Percentiles rank a stretch among this genome's conserved stretches.
Evolutionary conservation across 37 sponge, comb jelly and placozoan genomes (phyloP).

Genomic region (Crambe crambe): DNA sequence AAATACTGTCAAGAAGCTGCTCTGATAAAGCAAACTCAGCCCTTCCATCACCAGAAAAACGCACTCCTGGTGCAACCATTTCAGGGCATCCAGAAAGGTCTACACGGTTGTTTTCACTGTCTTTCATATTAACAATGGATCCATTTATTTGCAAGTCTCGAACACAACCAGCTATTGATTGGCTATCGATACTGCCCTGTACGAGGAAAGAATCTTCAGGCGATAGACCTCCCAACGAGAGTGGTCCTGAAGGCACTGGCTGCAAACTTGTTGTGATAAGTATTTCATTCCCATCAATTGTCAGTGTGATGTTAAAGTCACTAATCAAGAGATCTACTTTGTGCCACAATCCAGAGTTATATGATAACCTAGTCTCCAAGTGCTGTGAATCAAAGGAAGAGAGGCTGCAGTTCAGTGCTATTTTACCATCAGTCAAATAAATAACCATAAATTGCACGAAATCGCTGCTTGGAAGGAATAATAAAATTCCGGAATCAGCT

Average conservation of each 20-base stretch:
- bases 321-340: not conserved
- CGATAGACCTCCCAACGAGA: conserved; percentile 38
- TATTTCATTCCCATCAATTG: conserved; percentile 5
- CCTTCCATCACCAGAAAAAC: conserved; percentile 54
- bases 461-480: not conserved
- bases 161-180: conserved; percentile 51
- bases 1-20: not conserved
- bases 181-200: not conserved
- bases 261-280: not conserved
- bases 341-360: conserved; percentile 43
- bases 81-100: conserved; percentile 40
- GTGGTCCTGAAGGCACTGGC: not conserved
- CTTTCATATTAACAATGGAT: not conserved
- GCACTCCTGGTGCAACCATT: conserved; percentile 34
- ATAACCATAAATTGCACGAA: not conserved
- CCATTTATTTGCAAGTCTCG: conserved; percentile 13
- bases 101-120: not conserved
- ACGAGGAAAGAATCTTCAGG: not conserved
- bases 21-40: not conserved
- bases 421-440: not conserved
- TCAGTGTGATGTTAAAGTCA: not conserved
- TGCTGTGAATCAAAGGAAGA: not conserved
- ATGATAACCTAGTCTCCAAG: not conserved
- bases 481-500: conserved; percentile 5
- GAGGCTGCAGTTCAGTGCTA: not conserved